Evolutionary conservation across 2,113 vertebrate species (phyloP), one percentile per base, ranked within the genome.

Genomic region (Lepus americanus): DNA sequence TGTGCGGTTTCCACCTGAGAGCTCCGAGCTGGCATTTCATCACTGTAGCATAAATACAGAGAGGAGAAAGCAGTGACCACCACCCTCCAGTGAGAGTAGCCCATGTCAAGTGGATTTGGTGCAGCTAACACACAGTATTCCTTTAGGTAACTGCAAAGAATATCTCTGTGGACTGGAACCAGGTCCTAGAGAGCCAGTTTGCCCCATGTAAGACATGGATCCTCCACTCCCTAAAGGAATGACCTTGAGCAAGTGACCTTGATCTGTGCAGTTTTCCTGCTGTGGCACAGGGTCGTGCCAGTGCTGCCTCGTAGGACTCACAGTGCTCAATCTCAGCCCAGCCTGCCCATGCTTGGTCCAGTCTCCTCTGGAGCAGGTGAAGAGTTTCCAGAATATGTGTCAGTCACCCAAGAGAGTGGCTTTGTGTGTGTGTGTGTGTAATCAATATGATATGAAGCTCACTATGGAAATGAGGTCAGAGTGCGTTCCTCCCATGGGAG

Each of bases 1-100:
- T 53, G 51, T 69, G 1, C 33, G 10, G 0, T 17, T 8, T 31
- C 64, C 1, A 14, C 25, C 25, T 0, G 1, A 20, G 4, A 16
- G 51, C 55, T 51, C 29, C 92, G 39, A n/a, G 2, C 36, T 12
- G 31, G 23, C 6, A 2, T 73, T 53, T 69, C 31, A 78, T 20
- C 66, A 70, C 2, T 83, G 36, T 23, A 64, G 7, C 31, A 20
- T 31, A 77, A 39, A 69, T 53, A 67, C 10, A 6, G 53, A 44
- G 25, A 64, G 10, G 23, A 11, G 51, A 25, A 13, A 25, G 19
- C 31, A 14, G 20, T 14, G 10, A 66, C 29, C n/a, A 6, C 20
- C 61, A 2, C 27, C 39, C 51, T 22, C 9, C 7, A 23, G 19
- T 29, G 33, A 80, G 31, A n/a, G 64, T 9, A 22, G 1, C 6